A percentile compares a stretch with the other conserved stretches of the same genome.
These are phyloP conservation scores for Anodontia alba DNA, from an alignment of 2,888 invertebrate species.

Conservation along the genomic window DNA sequence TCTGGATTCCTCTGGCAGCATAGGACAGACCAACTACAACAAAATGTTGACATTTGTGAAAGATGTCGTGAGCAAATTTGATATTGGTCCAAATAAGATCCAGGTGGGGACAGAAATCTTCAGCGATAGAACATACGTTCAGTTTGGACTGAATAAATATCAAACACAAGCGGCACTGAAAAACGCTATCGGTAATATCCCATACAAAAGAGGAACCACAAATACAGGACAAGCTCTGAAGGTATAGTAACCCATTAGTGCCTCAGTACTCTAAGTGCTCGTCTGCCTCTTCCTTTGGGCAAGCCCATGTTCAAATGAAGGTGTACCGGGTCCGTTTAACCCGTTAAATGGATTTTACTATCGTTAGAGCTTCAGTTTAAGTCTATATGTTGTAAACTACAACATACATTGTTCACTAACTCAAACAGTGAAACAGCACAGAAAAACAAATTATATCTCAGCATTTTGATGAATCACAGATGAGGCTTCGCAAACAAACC, in stretches of 20 bases:
- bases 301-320: too few relatives aligned
- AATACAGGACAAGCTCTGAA: conserved; percentile 77
- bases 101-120: conserved; percentile 73
- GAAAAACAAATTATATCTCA: too few relatives aligned
- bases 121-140: conserved; percentile 70
- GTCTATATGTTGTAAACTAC: too few relatives aligned
- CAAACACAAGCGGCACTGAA: conserved; percentile 61
- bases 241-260: conserved; percentile 25
- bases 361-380: too few relatives aligned
- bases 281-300: too few relatives aligned
- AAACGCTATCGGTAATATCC: conserved; percentile 74
- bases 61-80: conserved; percentile 70
- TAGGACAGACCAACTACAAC: conserved; percentile 73
- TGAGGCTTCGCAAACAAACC: too few relatives aligned
- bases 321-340: too few relatives aligned
- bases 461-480: too few relatives aligned
- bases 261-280: too few relatives aligned
- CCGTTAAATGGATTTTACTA: too few relatives aligned
- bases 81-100: conserved; percentile 71
- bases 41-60: conserved; percentile 76
- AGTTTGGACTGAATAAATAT: conserved; percentile 78
- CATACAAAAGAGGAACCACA: conserved; percentile 76
- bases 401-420: too few relatives aligned
- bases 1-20: conserved; percentile 80
- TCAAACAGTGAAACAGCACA: too few relatives aligned